phyloP scores from a whole-genome alignment of 2,888 invertebrate species.

The Pollenia labialis region DNA sequence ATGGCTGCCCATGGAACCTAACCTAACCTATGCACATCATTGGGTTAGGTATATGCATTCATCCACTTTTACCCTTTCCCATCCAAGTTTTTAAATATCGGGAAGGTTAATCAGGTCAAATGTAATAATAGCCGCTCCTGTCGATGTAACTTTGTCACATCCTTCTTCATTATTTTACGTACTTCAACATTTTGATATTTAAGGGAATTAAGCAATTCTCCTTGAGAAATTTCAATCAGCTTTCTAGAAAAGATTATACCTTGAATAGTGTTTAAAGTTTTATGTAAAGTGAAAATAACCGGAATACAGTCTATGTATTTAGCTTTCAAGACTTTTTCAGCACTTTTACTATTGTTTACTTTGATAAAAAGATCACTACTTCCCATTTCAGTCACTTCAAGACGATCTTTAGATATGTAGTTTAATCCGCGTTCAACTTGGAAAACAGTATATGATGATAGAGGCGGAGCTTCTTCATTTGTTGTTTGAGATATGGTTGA shows the following conservation, averaged over 20 bases:
- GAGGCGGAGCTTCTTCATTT: no score
- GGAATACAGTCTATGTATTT: conserved; percentile 20
- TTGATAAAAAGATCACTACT: neutral
- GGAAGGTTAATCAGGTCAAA: no score
- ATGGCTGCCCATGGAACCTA: no score
- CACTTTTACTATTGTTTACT: neutral
- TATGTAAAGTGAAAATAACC: neutral
- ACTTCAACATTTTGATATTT: neutral
- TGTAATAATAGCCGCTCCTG: no score
- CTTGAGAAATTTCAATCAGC: no score
- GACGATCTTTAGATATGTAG: no score
- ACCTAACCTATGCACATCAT: no score
- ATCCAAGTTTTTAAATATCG: neutral
- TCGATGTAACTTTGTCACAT: neutral
- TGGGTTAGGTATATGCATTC: no score
- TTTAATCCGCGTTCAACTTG: neutral
- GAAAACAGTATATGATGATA: neutral
- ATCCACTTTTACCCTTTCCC: neutral
- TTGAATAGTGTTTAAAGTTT: neutral
- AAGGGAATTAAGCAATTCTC: no score
- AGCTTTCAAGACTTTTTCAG: neutral
- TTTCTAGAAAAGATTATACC: no score
- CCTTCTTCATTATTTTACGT: neutral
- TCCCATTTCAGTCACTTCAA: neutral
- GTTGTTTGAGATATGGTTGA: no score